A percentile compares a stretch with the other conserved stretches of the same genome.
Evolutionary conservation across 2,888 invertebrate genomes (phyloP).

Genomic region (Phania funesta): DNA sequence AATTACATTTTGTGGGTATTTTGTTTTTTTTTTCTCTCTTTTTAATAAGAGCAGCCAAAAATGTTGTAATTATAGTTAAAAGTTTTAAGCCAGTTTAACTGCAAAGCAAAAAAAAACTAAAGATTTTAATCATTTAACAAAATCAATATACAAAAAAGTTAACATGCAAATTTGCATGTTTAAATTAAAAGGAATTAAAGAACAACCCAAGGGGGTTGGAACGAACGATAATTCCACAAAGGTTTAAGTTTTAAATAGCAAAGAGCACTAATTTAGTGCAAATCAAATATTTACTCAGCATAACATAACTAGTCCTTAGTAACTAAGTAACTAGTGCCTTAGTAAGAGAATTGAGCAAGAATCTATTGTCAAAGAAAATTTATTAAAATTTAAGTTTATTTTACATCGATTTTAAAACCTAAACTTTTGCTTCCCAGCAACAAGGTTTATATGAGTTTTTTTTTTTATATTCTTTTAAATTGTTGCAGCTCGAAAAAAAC

Average conservation of each 20-base stretch:
- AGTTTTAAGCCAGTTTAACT: conserved; percentile 3
- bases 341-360: too few relatives aligned
- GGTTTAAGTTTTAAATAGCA: not conserved
- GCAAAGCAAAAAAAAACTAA: conserved; percentile 1
- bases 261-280: not conserved
- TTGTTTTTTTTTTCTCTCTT: conserved; percentile 3
- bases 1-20: conserved; percentile 51
- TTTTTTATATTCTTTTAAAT: not conserved
- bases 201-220: conserved; percentile 9
- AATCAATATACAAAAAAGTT: conserved; percentile 46
- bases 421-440: not conserved
- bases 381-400: not conserved
- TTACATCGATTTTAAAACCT: not conserved
- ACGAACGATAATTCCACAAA: conserved; percentile 3
- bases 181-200: conserved; percentile 46
- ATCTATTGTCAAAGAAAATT: too few relatives aligned
- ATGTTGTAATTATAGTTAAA: conserved; percentile 28
- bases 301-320: too few relatives aligned
- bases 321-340: too few relatives aligned
- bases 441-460: not conserved
- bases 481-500: not conserved
- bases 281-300: too few relatives aligned
- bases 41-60: conserved; percentile 1
- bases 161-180: conserved; percentile 61
- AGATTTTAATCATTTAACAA: conserved; percentile 59